Evolutionary conservation across 2,797 vertebrate species (phyloP), one percentile per base, ranked within the genome.

Genomic region (Syndactyla subalaris): DNA sequence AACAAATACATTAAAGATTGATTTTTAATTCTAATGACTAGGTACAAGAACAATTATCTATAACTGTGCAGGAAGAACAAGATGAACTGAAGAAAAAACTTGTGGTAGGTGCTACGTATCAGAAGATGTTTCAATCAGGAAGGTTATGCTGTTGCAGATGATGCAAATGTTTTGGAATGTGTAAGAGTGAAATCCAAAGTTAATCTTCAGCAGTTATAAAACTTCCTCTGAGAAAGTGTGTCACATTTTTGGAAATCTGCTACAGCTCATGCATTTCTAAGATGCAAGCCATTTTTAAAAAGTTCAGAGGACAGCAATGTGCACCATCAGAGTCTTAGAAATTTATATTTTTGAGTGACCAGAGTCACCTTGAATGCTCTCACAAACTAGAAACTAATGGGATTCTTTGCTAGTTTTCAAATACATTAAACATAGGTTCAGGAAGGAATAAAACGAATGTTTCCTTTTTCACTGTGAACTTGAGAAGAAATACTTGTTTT

Each of bases 41-140:
- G 5, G 30, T 55, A 22, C 7, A 81, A 71, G 39, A 81, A 66
- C 12, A 51, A 52, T 27, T 15, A 24, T 29, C 65, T 65, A 1
- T 36, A 70, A 59, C 6, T 27, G 26, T 26, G 21, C 12, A 86
- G 39, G n/a, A 55, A 49, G 19, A 45, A 70, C 10, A 63, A 58
- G 3, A 66, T 3, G 55, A 12, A 57, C 24, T 81, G 41, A 71
- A 86, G 17, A 23, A 80, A 78, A 81, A 67, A 7, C 12, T 84
- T 74, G 7, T 1, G 0, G 6, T 58, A 12, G 7, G 9, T 65
- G 19, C 23, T 36, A 17, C 13, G 16, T 46, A 13, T 38, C 18
- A 78, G 23, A 78, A 48, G 18, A 49, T 10, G 32, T 1, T 2
- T 39, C 23, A 43, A 74, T 39, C 38, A 80, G 41, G 22, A 85